A percentile compares a stretch with the other conserved stretches of the same genome.
Conservation (phyloP, 2,888 invertebrate genomes). For the Cataglyphis rosenhaueri region DNA sequence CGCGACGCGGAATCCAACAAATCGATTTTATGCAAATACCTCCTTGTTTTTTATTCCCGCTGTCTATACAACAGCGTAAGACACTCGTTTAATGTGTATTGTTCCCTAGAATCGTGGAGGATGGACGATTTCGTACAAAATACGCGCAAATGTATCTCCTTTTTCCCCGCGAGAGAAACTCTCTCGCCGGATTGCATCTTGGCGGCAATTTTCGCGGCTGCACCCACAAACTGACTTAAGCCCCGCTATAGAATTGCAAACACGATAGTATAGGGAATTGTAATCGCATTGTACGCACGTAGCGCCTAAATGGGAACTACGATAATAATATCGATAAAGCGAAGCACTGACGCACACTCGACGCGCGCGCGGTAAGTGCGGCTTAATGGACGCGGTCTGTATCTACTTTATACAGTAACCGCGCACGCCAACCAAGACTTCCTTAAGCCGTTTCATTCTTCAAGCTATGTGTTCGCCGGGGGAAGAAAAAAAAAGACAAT, state of each 20-base stretch:
- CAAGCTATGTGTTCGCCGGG: neutral
- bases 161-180: neutral
- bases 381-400: constrained; percentile 52
- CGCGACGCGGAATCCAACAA: constrained; percentile 24
- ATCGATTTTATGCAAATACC: constrained; percentile 53
- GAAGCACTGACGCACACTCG: constrained; percentile 43
- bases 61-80: constrained; percentile 19
- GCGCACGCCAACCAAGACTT: neutral
- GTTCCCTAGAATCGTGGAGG: constrained; percentile 3
- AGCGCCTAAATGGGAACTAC: constrained; percentile 39
- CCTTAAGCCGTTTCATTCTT: neutral
- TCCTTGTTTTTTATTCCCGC: constrained; percentile 27
- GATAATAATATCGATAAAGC: constrained; percentile 59
- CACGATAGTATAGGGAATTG: constrained; percentile 40
- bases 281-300: constrained; percentile 49
- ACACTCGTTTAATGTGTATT: constrained; percentile 22
- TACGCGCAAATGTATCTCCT: neutral
- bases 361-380: constrained; percentile 44
- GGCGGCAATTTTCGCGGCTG: constrained; percentile 32
- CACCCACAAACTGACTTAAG: constrained; percentile 42
- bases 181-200: neutral
- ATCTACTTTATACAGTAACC: constrained; percentile 33
- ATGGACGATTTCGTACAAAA: neutral
- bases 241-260: constrained; percentile 32
- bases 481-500: neutral